These are phyloP conservation scores for Protonemura montana DNA, from an alignment of 2,888 invertebrate species.

Conservation along the genomic window DNA sequence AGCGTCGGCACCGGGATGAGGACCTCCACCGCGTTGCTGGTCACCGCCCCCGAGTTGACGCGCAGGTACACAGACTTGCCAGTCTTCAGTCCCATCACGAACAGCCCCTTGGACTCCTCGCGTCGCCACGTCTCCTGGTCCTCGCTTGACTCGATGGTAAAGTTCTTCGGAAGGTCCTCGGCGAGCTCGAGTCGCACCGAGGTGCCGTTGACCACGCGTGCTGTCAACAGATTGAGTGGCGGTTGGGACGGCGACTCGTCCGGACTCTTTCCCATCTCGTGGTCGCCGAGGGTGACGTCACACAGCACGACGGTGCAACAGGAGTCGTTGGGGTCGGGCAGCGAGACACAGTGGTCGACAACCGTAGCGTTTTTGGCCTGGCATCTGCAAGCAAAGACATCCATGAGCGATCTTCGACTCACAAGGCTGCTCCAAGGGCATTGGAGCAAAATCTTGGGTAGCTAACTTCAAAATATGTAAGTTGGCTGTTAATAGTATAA, in stretches of 20 bases:
- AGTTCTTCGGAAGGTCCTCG: constrained; percentile 52
- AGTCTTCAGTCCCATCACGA: constrained; percentile 53
- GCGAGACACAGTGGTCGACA: constrained; percentile 79
- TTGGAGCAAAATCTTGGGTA: too few relatives aligned
- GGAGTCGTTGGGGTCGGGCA: constrained; percentile 81
- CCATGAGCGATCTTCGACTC: too few relatives aligned
- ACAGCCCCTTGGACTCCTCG: constrained; percentile 53
- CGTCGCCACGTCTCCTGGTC: constrained; percentile 61
- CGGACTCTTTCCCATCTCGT: constrained; percentile 64
- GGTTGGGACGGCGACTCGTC: constrained; percentile 44
- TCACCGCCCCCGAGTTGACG: constrained; percentile 39
- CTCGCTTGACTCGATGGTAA: constrained; percentile 59
- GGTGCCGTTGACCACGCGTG: constrained; percentile 57
- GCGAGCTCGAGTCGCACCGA: constrained; percentile 57
- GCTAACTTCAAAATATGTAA: too few relatives aligned
- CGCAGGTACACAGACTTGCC: constrained; percentile 45
- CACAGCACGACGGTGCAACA: constrained; percentile 88
- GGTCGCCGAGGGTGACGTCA: constrained; percentile 81
- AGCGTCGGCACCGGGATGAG: constrained; percentile 48
- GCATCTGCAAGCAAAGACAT: constrained; percentile 62
- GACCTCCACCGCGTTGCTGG: constrained; percentile 48
- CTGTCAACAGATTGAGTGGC: constrained; percentile 40
- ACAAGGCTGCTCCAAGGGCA: too few relatives aligned
- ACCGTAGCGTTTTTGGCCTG: constrained; percentile 64
- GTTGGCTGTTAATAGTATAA: too few relatives aligned